Evolutionary conservation across 2,888 invertebrate species (phyloP), one percentile per base, ranked within the genome.

Genomic region (Rambutsinella grinnellia): DNA sequence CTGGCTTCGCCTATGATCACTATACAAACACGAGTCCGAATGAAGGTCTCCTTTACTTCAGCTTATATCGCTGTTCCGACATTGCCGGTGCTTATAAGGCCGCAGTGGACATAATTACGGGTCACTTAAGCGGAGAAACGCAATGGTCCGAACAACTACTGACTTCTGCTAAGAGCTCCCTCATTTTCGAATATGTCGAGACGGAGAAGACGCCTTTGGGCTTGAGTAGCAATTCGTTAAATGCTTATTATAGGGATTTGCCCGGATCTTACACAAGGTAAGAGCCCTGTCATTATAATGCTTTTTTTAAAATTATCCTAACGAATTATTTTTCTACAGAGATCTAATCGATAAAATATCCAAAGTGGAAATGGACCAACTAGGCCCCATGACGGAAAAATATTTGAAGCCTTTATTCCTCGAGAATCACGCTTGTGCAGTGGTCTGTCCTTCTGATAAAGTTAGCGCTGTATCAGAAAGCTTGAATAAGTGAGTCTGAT

Each of bases 1-100:
- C 92, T 85, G 96, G 96, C 0, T 90, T 94, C 65, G 91, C 96
- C 0, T 97, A 97, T 87, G 90, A 92, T 65, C 95, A 93, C 87
- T 89, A 89, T 83, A 90, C 93, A 84, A 87, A 88, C 66, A 67
- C 91, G 26, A 88, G 90, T 80, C 89, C 89, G 3, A 89, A 91
- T 85, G 92, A 93, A 87, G 93, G 93, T 2, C 87, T 92, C 24
- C 86, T 95, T 49, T 90, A 91, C 84, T 90, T 96, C 84, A 88
- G 90, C 0, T 90, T 96, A 58, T 92, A 91, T 85, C 90, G 91
- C 84, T 93, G 95, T 47, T 92, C 94, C 17, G 93, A 95, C 86
- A 89, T 93, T 0, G 89, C 92, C 6, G 92, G 90, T 47, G 95
- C 96, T 0, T 96, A 93, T 87, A 91, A 90, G 84, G 93, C 93